Conservation (phyloP, 2,113 vertebrate species). For the Callorhinus ursinus region DNA sequence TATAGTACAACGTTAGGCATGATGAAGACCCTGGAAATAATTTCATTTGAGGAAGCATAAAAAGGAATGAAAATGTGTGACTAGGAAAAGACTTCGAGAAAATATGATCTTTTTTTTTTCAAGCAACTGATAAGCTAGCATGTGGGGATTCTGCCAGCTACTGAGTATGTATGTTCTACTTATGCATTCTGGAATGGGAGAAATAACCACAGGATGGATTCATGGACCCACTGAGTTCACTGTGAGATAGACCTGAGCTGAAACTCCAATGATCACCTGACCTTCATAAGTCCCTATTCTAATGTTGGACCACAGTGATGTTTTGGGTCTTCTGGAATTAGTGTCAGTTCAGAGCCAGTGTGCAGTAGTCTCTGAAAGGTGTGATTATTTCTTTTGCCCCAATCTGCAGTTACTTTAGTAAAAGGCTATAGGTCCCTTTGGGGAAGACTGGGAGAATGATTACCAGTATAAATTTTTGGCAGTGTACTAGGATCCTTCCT, state of each 20-base stretch:
- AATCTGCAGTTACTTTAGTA: background rate
- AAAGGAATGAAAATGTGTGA: background rate
- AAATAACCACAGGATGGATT: background rate
- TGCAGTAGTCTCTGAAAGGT: background rate
- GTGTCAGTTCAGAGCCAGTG: background rate
- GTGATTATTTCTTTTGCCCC: background rate
- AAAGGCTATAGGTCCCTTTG: background rate
- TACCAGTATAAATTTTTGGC: background rate
- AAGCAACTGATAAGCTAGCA: background rate
- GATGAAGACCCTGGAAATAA: background rate
- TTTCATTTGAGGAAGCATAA: conserved; percentile 16
- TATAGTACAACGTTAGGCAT: background rate
- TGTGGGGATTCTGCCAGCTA: background rate
- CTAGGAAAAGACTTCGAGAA: background rate
- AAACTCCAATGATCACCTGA: background rate
- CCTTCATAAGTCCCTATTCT: background rate
- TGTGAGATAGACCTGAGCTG: background rate
- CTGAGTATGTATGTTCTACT: background rate
- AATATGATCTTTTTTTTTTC: background rate
- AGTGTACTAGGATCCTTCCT: background rate
- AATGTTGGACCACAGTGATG: background rate
- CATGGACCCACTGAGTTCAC: background rate
- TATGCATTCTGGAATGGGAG: background rate
- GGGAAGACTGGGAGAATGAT: background rate
- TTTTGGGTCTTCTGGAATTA: background rate